Evolutionary conservation across 2,888 invertebrate species (phyloP).

Genomic region (Invenusta paracnida): DNA sequence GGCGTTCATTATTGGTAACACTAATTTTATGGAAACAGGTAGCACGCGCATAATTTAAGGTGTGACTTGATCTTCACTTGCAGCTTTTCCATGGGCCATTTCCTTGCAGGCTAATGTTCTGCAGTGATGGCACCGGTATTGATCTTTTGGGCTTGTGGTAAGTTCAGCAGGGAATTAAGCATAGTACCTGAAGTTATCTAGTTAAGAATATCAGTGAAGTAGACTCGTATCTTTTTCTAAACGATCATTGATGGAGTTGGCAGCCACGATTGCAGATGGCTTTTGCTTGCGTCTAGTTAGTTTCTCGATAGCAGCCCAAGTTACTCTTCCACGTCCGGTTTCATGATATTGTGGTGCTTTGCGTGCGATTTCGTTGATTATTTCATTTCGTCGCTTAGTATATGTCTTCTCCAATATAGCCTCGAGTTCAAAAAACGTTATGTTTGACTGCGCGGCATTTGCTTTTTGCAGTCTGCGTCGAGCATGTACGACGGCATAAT

Average conservation of each 20-base stretch:
- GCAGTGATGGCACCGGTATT: not conserved
- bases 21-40: not conserved
- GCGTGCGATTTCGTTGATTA: not conserved
- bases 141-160: constrained; percentile 13
- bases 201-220: constrained; percentile 26
- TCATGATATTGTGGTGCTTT: not conserved
- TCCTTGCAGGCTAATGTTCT: constrained; percentile 9
- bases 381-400: not conserved
- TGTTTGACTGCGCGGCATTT: not conserved
- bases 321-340: not conserved
- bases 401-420: not conserved
- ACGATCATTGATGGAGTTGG: not conserved
- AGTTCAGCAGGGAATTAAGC: not conserved
- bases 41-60: not conserved
- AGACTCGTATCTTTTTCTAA: not conserved
- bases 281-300: not conserved
- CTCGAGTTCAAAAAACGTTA: not conserved
- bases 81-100: not conserved
- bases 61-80: not conserved
- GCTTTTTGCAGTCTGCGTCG: not conserved
- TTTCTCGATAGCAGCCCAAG: constrained; percentile 20
- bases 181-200: constrained; percentile 3
- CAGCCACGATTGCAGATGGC: constrained; percentile 15
- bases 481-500: not conserved
- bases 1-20: not conserved